These are phyloP conservation scores for Agonopterix alstromeriana DNA, from an alignment of 2,888 invertebrate genomes.

Conservation along the genomic window DNA sequence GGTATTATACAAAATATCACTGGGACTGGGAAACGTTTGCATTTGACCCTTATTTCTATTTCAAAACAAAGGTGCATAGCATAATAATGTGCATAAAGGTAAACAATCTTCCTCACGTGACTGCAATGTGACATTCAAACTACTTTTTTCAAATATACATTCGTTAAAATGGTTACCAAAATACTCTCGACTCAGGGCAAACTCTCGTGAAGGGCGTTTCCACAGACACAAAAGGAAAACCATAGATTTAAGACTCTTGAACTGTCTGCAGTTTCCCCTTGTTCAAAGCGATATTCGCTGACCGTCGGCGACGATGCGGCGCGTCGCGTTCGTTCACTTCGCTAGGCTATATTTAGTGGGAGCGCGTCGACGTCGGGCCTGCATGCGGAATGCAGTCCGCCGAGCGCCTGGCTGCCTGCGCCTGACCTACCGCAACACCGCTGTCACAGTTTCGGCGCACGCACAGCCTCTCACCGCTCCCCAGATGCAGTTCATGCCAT, in stretches of 20 bases:
- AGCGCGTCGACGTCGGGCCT: conserved; percentile 35
- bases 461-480: conserved; percentile 35
- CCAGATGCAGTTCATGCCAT: not conserved
- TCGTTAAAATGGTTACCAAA: too few relatives aligned
- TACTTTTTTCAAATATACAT: too few relatives aligned
- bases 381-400: conserved; percentile 56
- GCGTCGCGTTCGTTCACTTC: conserved; percentile 64
- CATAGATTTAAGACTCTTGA: conserved; percentile 4
- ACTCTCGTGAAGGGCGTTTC: too few relatives aligned
- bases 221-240: conserved; percentile 5
- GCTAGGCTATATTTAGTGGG: conserved; percentile 68
- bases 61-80: too few relatives aligned
- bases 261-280: conserved; percentile 7
- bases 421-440: conserved; percentile 61
- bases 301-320: conserved; percentile 17
- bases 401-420: conserved; percentile 37
- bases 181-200: too few relatives aligned
- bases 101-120: too few relatives aligned
- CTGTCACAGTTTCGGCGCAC: conserved; percentile 61
- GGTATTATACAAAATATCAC: too few relatives aligned
- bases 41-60: too few relatives aligned
- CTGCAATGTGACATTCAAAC: too few relatives aligned
- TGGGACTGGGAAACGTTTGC: too few relatives aligned
- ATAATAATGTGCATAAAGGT: too few relatives aligned
- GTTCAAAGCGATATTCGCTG: conserved; percentile 3